These are phyloP conservation scores for Cepaea hortensis DNA, from an alignment of 2,888 invertebrate genomes.

Conservation along the genomic window DNA sequence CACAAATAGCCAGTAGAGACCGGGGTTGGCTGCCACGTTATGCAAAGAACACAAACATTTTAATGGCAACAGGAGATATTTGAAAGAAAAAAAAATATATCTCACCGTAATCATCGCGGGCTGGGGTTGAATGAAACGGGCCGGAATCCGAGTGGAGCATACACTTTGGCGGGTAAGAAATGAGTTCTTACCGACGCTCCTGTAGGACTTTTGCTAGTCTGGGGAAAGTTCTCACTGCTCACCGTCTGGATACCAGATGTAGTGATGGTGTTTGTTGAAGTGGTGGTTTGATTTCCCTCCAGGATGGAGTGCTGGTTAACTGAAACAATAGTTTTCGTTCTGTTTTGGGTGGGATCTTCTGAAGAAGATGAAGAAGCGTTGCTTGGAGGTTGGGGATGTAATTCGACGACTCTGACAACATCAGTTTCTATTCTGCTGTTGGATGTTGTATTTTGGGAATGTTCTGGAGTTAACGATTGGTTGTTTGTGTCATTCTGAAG, in stretches of 20 bases:
- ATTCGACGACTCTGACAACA: not conserved
- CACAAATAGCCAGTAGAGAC: too few relatives aligned
- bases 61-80: not conserved
- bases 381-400: too few relatives aligned
- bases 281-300: not conserved
- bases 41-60: not conserved
- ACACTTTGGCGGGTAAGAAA: conserved; percentile 49
- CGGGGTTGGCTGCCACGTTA: too few relatives aligned
- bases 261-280: not conserved
- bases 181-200: not conserved
- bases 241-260: not conserved
- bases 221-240: not conserved
- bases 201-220: not conserved
- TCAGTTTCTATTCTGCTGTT: not conserved
- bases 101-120: not conserved
- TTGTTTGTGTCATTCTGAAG: not conserved
- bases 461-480: not conserved
- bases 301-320: not conserved
- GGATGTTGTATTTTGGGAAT: not conserved
- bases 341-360: not conserved
- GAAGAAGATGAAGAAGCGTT: not conserved
- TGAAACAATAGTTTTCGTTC: not conserved
- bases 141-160: conserved; percentile 47
- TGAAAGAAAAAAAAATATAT: not conserved
- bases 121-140: conserved; percentile 44